Evolutionary conservation across 2,888 invertebrate genomes (phyloP), one percentile per base, ranked within the genome.

Genomic region (Disparrhopalites patrizii): DNA sequence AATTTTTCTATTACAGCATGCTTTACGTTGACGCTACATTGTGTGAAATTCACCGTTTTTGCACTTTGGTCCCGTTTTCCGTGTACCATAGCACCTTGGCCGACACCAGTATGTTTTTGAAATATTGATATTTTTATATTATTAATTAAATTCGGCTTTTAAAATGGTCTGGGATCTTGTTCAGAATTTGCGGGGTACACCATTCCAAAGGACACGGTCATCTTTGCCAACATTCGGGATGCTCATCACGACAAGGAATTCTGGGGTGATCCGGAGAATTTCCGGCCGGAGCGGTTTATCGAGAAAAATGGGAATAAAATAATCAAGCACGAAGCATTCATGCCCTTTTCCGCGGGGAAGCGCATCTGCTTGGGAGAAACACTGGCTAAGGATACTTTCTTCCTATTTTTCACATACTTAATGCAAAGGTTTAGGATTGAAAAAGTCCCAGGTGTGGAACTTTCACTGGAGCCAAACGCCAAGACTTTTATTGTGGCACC

Each of bases 11-110:
- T 62, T 30, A 13, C 56, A 72, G 72, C 15, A 66, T 78, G 72
- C 72, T 76, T 7, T 77, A 76, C 71, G 73, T 74, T 0, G 76
- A 76, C 33, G 77, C 78, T 2, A 75, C 74, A 1, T 64, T 78
- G 23, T 74, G 72, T 60, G 77, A 78, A 68, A 72, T 77, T 15
- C 76, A 77, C 50, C 68, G 78, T 10, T 76, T 72, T 68, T 75
- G 76, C 50, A 70, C 74, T 8, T 64, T 74, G 5, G 70, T 73
- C 2, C 76, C 75, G 0, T 68, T 74, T 47, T 69, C 73, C 5
- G 73, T 76, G 0, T 75, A 74, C 31, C 76, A 76, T 33, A 69
- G 66, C 28, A 72, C 74, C 2, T 31, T 68, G 23, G 69, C 68
- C 13, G 68, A 71, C 36, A 70, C 75, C 56, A 70, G 70, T 67